Evolutionary conservation across 2,797 vertebrate species (phyloP), one percentile per base, ranked within the genome.

Genomic region (Sternarchorhynchus goeldii): DNA sequence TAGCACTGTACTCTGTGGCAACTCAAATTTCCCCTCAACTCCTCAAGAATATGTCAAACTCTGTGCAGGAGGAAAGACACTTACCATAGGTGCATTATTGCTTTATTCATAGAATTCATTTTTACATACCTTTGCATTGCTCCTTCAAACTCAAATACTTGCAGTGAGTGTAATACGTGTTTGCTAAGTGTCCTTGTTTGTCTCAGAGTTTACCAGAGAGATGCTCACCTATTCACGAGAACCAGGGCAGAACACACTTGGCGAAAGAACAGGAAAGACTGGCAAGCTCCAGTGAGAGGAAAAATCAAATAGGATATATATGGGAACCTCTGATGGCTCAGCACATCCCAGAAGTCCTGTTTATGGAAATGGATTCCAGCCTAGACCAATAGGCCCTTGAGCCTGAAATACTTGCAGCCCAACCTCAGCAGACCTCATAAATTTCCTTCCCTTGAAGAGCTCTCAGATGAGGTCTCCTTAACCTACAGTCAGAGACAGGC

Each of bases 321-420:
- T 89, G 90, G 84, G 79, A 81, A 77, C 39, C 82, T 66, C 84
- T 73, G 88, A 89, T 86, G 89, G 69, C 88, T 93, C 92, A 90
- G 90, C 90, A 90, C 83, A 89, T 85, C 83, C 78, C 80, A 58
- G 83, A 75, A 74, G 87, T 84, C 87, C 92, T 92, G 79, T 90
- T 92, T 93, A 93, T 90, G 91, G 91, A 91, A 91, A 87, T 88
- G 82, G 81, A 85, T 90, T 89, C 87, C 85, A 60, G 31, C 78
- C 59, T 84, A 88, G 90, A 90, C 92, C 92, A 93, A 93, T 93
- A 72, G 82, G 87, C 83, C 86, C 1, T 6, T 81, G 83, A 86
- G 91, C 92, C 91, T 92, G 90, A 93, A 93, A 93, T 93, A 93
- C 86, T 88, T 87, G 83, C 84, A 31, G 73, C 79, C 84, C 88